Evolutionary conservation across 2,888 invertebrate species (phyloP), one percentile per base, ranked within the genome.

Genomic region (Brachylomia viminalis): DNA sequence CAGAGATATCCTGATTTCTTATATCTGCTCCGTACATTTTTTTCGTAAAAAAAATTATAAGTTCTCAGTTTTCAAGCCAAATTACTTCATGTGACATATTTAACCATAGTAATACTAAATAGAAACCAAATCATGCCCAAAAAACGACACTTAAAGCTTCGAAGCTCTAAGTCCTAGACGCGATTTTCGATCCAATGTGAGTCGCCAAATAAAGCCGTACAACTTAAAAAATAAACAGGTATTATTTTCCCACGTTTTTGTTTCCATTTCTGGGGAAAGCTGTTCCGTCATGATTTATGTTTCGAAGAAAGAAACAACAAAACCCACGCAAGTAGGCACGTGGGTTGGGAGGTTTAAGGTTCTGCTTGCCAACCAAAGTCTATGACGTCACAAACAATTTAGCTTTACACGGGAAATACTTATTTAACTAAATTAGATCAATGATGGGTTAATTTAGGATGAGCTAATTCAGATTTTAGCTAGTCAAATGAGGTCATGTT

Each of bases 121-220:
- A n/a, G n/a, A n/a, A n/a, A n/a, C n/a, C n/a, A n/a, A n/a, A n/a
- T n/a, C n/a, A n/a, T n/a, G n/a, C n/a, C n/a, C n/a, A n/a, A n/a
- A n/a, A n/a, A n/a, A n/a, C n/a, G n/a, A n/a, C n/a, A n/a, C n/a
- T n/a, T n/a, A n/a, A n/a, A n/a, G n/a, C n/a, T n/a, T n/a, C n/a
- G n/a, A n/a, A n/a, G n/a, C n/a, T n/a, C n/a, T n/a, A n/a, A n/a
- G n/a, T n/a, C n/a, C n/a, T n/a, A n/a, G n/a, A n/a, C n/a, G n/a
- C n/a, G n/a, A n/a, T n/a, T n/a, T n/a, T n/a, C n/a, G n/a, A n/a
- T n/a, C n/a, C n/a, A n/a, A n/a, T n/a, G n/a, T n/a, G n/a, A 3
- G 33, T 33, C 5, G 2, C 78, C 62, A 70, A 81, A 83, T 84
- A 86, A 88, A 86, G 86, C 80, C 68, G 42, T 72, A 75, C 70